Base-by-base conservation (phyloP, 2,113 vertebrate species). In the Polypterus bichir region DNA sequence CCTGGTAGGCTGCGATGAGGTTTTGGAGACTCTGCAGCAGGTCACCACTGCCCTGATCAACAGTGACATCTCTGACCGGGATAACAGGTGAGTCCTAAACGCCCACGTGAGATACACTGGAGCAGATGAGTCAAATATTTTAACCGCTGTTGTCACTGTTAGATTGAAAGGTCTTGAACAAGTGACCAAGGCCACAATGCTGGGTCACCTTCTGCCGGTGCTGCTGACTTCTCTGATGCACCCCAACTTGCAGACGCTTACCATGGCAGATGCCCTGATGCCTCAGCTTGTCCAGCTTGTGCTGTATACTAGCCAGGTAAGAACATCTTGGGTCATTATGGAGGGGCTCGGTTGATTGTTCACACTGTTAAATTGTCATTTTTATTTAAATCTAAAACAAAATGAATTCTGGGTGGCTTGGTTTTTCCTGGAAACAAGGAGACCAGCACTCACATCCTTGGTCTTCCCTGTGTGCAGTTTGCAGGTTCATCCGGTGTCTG, bases 171-270 rank as follows among this genome's bases (percentile, higher is more conserved):
- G 94, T 57, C 81, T 98, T 74, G 96, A 98, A 66, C 96, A 98
- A 78, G 83, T 96, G 59, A 98, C 93, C 3, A 98, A 98, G 74
- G 94, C 94, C 27, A 98, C 96, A 1, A 92, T 98, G 92, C 86
- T 98, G 44, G 96, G 96, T 46, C 96, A 98, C 70, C 83, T 98
- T 70, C 85, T 98, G 59, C 96, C 96, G 0, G 93, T 98, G 61
- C 76, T 97, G 7, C 83, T 98, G 71, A 97, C 93, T 1, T 93
- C 96, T 56, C 77, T 98, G 80, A 98, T 98, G 96, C 96, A 98
- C 71, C 92, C 93, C 4, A 97, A 97, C 71, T 81, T 98, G 59
- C 94, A 98, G 72, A 97, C 94, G 4, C 78, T 97, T 51, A 93
- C 79, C 7, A 90, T 98, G 62, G 96, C 93, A 5, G 96, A 98